Percentiles rank a stretch among this genome's conserved stretches.
These are phyloP conservation scores for Lepus americanus DNA, from an alignment of 2,113 vertebrate genomes.

Conservation along the genomic window DNA sequence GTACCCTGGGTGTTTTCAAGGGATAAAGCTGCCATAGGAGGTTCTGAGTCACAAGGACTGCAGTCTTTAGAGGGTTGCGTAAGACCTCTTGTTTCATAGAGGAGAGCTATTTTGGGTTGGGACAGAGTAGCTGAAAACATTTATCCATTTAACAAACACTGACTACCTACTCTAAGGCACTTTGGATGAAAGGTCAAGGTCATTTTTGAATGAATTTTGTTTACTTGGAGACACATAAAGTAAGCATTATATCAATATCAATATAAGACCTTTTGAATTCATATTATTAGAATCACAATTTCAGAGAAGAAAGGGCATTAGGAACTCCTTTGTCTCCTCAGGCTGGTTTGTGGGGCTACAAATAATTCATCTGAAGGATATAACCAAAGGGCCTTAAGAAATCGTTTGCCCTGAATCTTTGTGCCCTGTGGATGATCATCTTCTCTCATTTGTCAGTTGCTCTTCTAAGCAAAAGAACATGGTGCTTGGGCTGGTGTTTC, in stretches of 20 bases:
- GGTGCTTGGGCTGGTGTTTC: no score
- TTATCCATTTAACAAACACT: constrained; percentile 59
- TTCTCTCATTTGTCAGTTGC: constrained; percentile 3
- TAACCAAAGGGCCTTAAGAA: neutral
- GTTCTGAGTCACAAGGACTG: neutral
- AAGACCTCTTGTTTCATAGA: constrained; percentile 56
- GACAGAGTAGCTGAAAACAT: neutral
- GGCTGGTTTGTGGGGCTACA: neutral
- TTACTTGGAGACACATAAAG: constrained; percentile 40
- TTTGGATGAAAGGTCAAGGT: constrained; percentile 23
- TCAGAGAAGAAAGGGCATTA: constrained; percentile 6
- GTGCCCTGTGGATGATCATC: neutral
- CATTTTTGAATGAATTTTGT: constrained; percentile 8
- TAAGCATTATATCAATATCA: constrained; percentile 30
- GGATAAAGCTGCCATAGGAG: neutral
- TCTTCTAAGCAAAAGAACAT: constrained; percentile 32
- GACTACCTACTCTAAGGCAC: neutral
- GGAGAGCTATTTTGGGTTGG: constrained; percentile 15
- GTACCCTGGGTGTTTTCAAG: constrained; percentile 3
- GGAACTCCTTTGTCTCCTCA: constrained; percentile 47
- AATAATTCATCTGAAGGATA: constrained; percentile 46
- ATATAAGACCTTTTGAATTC: neutral
- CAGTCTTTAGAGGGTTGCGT: neutral
- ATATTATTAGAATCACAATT: constrained; percentile 44
- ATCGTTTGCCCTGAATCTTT: constrained; percentile 13